phyloP scores from a whole-genome alignment of 2,113 vertebrate genomes.

The Cololabis saira region DNA sequence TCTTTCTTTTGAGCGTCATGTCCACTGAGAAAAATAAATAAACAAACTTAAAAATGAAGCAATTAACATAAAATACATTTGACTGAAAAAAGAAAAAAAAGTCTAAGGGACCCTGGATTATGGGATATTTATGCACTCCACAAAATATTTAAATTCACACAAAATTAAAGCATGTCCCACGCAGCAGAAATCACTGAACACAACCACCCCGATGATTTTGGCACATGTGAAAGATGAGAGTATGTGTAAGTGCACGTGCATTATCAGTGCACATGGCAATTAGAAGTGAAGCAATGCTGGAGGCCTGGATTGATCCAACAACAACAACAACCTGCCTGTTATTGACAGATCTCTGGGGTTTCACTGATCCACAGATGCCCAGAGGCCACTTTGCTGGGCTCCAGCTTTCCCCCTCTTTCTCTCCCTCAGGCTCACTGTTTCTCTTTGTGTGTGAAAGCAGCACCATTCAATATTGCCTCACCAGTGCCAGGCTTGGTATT shows the following conservation, averaged over 20 bases:
- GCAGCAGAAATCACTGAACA: constrained; percentile 1
- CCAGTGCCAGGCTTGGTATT: constrained; percentile 34
- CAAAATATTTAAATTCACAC: too few relatives aligned
- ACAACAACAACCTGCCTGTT: constrained; percentile 75
- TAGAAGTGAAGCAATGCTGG: constrained; percentile 63
- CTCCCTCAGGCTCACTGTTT: constrained; percentile 21
- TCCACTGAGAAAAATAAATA: too few relatives aligned
- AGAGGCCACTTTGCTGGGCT: constrained; percentile 50
- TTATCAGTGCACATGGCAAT: constrained; percentile 64
- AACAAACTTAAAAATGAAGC: too few relatives aligned
- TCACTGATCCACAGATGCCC: constrained; percentile 52
- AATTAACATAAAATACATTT: too few relatives aligned
- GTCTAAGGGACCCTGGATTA: too few relatives aligned
- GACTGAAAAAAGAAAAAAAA: too few relatives aligned
- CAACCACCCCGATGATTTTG: constrained; percentile 32
- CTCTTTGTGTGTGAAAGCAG: constrained; percentile 49
- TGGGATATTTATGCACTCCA: too few relatives aligned
- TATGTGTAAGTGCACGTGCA: background rate
- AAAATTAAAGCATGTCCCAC: background rate
- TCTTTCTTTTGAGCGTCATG: too few relatives aligned
- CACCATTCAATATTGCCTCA: constrained; percentile 45
- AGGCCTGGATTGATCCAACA: constrained; percentile 71
- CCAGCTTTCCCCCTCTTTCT: constrained; percentile 18
- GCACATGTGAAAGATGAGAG: constrained; percentile 24
- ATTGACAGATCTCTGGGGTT: constrained; percentile 69